Base-by-base conservation (phyloP, 2,113 vertebrate genomes). In the Phycodurus eques region DNA sequence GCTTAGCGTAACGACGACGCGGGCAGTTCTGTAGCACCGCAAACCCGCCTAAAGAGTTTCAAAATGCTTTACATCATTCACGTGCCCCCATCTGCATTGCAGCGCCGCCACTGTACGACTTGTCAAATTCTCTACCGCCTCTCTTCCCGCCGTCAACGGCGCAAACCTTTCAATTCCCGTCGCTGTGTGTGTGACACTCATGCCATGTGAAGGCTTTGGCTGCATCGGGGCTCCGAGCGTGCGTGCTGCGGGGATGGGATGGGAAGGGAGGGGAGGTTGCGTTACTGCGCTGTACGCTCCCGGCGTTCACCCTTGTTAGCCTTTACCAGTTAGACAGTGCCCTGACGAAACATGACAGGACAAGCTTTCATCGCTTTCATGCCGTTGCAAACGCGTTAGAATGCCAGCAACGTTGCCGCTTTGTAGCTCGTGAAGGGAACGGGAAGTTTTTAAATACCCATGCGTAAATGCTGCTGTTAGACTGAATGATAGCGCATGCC, bases 321-420 rank as follows among this genome's bases (percentile, higher is more conserved):
- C 87, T 89, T 90, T 90, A 83, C 82, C 83, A 85, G 88, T 83
- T 83, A 85, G 83, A 91, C 86, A 80, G 85, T 85, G 85, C 79
- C 80, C 81, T 92, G 91, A 93, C 92, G 86, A 85, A 91, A 93
- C 88, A 90, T 93, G 93, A 92, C 92, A 92, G 88, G 83, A 87
- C 88, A 86, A 89, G 89, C 91, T 92, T 92, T 91, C 88, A 85
- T 87, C 81, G 88, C 78, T 61, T 61, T 61, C 89, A 80, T 87
- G 88, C 89, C 82, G 81, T 75, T 74, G 78, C 78, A 72, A 85
- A 86, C 68, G 70, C 82, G 85, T 77, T 79, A 77, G 88, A 88
- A 89, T 65, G 81, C 73, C 64, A 67, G 70, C 72, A 77, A 88
- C 76, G 13, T 76, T 80, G 73, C 78, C 75, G 81, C 81, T 88